Percentiles rank a stretch among this genome's conserved stretches.
Evolutionary conservation across 1,140 invertebrate species (phyloP).

Genomic region (Arctopsyche grandis): DNA sequence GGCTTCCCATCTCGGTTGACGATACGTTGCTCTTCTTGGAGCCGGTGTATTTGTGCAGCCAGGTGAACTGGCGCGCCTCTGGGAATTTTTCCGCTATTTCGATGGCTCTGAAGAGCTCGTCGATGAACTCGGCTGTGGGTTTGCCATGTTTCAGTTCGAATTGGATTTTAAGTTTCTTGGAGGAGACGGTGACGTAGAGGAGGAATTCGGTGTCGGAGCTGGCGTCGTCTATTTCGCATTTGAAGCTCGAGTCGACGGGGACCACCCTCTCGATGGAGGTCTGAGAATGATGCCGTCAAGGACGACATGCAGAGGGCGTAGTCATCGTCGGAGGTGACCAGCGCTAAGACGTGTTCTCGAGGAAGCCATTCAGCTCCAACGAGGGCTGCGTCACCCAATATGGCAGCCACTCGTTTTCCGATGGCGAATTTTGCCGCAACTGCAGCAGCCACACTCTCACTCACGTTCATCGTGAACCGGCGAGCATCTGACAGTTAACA

Average conservation of each 20-base stretch:
- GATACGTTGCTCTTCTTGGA: conserved; percentile 59
- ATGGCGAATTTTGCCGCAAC: conserved; percentile 67
- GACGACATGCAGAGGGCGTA: conserved; percentile 64
- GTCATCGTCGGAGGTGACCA: conserved; percentile 64
- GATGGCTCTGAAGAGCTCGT: conserved; percentile 62
- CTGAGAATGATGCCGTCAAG: conserved; percentile 73
- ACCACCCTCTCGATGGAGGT: conserved; percentile 78
- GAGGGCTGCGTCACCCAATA: conserved; percentile 62
- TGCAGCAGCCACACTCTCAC: neutral
- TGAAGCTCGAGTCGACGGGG: conserved; percentile 80
- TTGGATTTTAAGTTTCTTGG: conserved; percentile 62
- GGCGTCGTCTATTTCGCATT: conserved; percentile 75
- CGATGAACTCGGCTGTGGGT: conserved; percentile 64
- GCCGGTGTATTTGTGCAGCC: conserved; percentile 62
- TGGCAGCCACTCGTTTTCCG: conserved; percentile 68
- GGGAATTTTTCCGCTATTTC: conserved; percentile 61
- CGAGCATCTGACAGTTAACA: no score
- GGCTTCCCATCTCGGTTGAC: conserved; percentile 64
- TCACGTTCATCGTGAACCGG: no score
- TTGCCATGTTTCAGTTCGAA: conserved; percentile 65
- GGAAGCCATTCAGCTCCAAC: conserved; percentile 62
- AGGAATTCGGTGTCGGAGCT: conserved; percentile 62
- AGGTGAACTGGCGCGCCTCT: conserved; percentile 61
- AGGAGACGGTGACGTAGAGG: conserved; percentile 64
- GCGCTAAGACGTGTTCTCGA: conserved; percentile 63